Conservation (phyloP, 2,113 vertebrate genomes). For the Pundamilia nyererei region DNA sequence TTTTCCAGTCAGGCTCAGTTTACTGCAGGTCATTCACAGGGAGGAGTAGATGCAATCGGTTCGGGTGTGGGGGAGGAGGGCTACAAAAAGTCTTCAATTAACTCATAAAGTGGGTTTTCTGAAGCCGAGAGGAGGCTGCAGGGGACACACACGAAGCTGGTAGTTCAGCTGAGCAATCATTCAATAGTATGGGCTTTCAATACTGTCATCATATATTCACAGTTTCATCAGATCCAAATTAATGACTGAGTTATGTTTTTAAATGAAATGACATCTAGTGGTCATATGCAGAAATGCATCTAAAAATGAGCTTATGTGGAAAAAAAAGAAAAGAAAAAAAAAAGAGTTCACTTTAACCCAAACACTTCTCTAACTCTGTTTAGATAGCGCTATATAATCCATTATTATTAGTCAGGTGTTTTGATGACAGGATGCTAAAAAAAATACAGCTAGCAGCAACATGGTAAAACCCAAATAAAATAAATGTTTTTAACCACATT, state of each 20-base stretch:
- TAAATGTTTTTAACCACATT: neutral
- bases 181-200: neutral
- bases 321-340: accelerated
- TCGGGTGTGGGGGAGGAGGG: neutral
- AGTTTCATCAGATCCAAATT: neutral
- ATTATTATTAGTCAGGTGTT: neutral
- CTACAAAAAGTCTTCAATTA: neutral
- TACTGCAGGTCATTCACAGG: slow-evolving; percentile 12
- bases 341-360: neutral
- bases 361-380: neutral
- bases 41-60: neutral
- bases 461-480: neutral
- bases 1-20: slow-evolving; percentile 35
- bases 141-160: neutral
- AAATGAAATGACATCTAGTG: neutral
- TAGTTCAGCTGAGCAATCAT: neutral
- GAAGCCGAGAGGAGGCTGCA: neutral
- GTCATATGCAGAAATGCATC: neutral
- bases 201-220: neutral
- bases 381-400: neutral
- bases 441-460: neutral
- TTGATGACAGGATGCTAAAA: neutral
- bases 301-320: neutral
- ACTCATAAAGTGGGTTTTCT: neutral
- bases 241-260: neutral